Evolutionary conservation across 2,797 vertebrate genomes (phyloP).

Genomic region (Bufotes viridis): DNA sequence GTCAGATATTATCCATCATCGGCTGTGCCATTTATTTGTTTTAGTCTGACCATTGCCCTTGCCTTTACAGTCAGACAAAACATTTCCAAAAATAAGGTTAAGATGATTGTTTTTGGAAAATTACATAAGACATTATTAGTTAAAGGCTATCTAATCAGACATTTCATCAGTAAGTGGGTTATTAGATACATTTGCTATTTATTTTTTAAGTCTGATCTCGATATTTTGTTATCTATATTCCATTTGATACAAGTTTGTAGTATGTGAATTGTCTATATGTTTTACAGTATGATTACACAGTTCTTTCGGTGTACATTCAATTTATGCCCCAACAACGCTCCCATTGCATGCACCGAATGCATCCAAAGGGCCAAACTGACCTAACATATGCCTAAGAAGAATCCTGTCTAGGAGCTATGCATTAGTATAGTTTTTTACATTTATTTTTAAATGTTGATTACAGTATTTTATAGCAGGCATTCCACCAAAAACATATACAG

Average conservation of each 20-base stretch:
- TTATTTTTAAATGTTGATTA: no score
- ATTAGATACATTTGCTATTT: neutral
- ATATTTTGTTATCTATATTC: neutral
- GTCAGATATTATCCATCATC: neutral
- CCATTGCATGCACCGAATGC: no score
- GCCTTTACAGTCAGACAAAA: constrained; percentile 4
- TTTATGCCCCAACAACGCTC: no score
- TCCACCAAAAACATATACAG: no score
- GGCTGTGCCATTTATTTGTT: constrained; percentile 18
- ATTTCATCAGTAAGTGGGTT: neutral
- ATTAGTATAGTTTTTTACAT: no score
- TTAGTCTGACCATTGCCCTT: constrained; percentile 17
- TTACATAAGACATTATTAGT: neutral
- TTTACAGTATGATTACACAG: neutral
- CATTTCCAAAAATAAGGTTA: constrained; percentile 13
- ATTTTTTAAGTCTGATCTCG: neutral
- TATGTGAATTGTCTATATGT: neutral
- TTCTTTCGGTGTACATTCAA: neutral
- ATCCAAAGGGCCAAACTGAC: no score
- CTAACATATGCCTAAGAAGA: no score
- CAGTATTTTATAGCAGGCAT: no score
- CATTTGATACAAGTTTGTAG: neutral
- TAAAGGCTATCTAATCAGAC: neutral
- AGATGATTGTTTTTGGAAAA: neutral
- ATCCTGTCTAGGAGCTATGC: no score